These are phyloP conservation scores for Poeciliopsis retropinna DNA, from an alignment of 2,113 vertebrate species.

Conservation along the genomic window DNA sequence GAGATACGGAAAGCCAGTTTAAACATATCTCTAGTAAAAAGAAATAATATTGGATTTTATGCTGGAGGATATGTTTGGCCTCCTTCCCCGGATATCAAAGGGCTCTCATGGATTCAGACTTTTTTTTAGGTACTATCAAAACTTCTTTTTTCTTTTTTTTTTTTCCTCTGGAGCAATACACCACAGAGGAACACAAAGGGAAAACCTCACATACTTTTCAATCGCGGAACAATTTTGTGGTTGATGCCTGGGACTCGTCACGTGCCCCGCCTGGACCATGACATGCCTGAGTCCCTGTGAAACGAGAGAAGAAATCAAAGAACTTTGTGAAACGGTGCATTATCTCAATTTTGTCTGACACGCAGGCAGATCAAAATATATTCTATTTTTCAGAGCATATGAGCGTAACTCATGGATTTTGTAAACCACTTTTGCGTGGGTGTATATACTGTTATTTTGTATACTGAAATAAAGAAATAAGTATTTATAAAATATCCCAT, in stretches of 20 bases:
- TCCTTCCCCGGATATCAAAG: conserved; percentile 54
- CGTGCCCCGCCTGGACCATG: conserved; percentile 47
- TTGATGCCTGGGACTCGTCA: conserved; percentile 59
- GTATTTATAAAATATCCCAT: conserved; percentile 93
- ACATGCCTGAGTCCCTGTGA: conserved; percentile 67
- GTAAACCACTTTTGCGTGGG: conserved; percentile 90
- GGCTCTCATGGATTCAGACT: conserved; percentile 63
- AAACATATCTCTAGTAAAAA: conserved; percentile 72
- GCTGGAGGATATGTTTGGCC: conserved; percentile 61
- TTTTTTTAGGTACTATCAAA: conserved; percentile 50
- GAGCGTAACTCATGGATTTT: conserved; percentile 75
- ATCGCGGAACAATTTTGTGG: conserved; percentile 59
- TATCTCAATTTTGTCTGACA: conserved; percentile 60
- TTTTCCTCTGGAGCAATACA: conserved; percentile 50
- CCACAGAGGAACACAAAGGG: conserved; percentile 73
- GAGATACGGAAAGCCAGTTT: conserved; percentile 72
- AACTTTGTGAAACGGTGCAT: conserved; percentile 56
- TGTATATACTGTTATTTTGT: conserved; percentile 94
- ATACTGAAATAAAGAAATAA: conserved; percentile 90
- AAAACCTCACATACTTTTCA: conserved; percentile 67
- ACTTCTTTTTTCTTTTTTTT: conserved; percentile 34
- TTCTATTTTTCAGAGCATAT: conserved; percentile 71
- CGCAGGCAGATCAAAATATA: conserved; percentile 69
- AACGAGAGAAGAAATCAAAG: conserved; percentile 58
- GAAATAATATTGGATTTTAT: conserved; percentile 70